phyloP scores from a whole-genome alignment of 2,888 invertebrate genomes.

The Fragum fragum region DNA sequence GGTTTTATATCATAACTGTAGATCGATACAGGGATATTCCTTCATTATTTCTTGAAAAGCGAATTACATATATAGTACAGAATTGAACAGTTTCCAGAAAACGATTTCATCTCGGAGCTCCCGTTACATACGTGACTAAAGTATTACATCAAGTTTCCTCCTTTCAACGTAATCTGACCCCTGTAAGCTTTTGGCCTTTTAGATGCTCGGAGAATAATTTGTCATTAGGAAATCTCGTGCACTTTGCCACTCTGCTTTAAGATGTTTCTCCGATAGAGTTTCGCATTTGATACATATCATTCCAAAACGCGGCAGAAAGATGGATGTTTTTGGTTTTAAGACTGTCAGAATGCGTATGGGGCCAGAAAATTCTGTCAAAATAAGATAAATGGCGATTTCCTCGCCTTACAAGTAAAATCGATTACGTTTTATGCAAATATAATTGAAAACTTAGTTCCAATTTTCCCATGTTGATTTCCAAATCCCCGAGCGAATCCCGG shows the following conservation, averaged over 20 bases:
- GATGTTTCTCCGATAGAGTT: constrained; percentile 46
- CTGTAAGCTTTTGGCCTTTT: constrained; percentile 30
- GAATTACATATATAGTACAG: too few relatives aligned
- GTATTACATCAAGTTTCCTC: constrained; percentile 19
- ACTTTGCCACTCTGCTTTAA: constrained; percentile 31
- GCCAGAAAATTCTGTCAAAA: constrained; percentile 63
- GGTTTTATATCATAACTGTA: too few relatives aligned
- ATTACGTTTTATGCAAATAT: constrained; percentile 71
- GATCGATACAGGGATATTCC: too few relatives aligned
- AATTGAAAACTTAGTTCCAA: constrained; percentile 72
- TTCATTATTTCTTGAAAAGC: too few relatives aligned
- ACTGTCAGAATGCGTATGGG: constrained; percentile 63
- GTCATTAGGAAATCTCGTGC: constrained; percentile 35
- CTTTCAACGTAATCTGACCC: constrained; percentile 29
- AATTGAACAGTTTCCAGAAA: background rate
- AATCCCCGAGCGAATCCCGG: constrained; percentile 54
- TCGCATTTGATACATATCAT: constrained; percentile 61
- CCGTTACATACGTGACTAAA: background rate
- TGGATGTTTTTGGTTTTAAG: constrained; percentile 54
- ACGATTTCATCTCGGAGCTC: background rate
- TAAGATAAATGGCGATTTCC: constrained; percentile 69
- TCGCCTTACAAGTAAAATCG: constrained; percentile 68
- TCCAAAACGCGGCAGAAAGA: constrained; percentile 45
- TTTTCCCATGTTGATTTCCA: constrained; percentile 63
- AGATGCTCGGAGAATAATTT: constrained; percentile 32